Base-by-base conservation (phyloP, 2,797 vertebrate species). In the Eidolon dupreanum region DNA sequence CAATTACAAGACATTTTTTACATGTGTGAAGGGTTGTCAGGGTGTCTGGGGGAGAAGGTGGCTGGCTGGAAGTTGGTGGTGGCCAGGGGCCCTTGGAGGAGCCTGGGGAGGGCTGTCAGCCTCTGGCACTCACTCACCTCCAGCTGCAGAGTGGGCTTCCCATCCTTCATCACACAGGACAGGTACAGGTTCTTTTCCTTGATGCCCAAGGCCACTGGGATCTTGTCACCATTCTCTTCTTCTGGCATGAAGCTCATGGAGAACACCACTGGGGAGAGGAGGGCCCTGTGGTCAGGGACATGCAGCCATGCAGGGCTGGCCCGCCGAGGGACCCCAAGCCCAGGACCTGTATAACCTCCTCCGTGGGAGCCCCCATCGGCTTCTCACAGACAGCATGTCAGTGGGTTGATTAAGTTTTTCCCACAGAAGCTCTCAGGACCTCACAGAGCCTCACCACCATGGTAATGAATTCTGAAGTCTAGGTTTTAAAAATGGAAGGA, bases 131-230 rank as follows among this genome's bases (percentile, higher is more conserved):
- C 10, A 65, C 97, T 97, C 63, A 98, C 97, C 97, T 97, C 97
- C 71, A 98, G 97, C 61, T 97, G 97, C 53, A 98, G 93, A 17
- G 63, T 96, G 63, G 97, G 97, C 10, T 61, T 97, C 2, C 68
- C 46, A 0, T 89, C 89, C 53, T 90, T 95, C 91, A 77, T 84
- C 71, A 90, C 89, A 46, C 97, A 98, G 46, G 97, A 97, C 38
- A 98, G 83, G 88, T 97, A 98, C 26, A 97, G 74, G 33, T 94
- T 97, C 43, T 97, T 97, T 38, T 87, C 93, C 81, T 57, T 97
- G 90, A 98, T 82, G 41, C 97, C 94, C 74, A 98, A 70, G 61
- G 93, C 93, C 57, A 98, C 97, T 5, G 97, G 96, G 10, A 84
- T 95, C 90, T 97, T 98, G 83, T 82, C 2, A 0, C 24, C 19